These are phyloP conservation scores for Mycteria americana DNA, from an alignment of 2,797 vertebrate species.

Conservation along the genomic window DNA sequence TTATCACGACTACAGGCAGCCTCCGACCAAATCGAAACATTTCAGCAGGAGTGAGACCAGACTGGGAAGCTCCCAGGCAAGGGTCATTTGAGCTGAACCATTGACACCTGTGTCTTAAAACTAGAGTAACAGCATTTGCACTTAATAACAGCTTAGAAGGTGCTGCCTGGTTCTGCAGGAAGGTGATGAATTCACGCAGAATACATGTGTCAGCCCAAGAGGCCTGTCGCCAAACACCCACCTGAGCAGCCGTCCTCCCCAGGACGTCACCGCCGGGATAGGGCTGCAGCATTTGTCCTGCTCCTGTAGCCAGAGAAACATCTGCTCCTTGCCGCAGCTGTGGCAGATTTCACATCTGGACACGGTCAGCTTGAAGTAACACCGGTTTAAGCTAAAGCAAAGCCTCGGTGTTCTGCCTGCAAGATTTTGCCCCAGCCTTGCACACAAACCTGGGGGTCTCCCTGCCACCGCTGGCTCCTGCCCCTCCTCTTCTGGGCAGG, in stretches of 20 bases:
- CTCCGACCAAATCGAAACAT: not conserved
- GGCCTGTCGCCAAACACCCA: not conserved
- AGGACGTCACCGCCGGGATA: fast-evolving
- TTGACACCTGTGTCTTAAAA: not conserved
- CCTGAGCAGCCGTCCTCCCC: not conserved
- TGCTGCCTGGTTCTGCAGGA: not conserved
- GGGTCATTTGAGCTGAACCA: not conserved
- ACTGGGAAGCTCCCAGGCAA: not conserved
- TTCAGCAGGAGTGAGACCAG: not conserved
- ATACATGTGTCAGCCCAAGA: fast-evolving
- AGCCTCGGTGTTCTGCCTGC: not conserved
- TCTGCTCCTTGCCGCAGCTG: not conserved
- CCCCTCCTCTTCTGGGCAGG: not conserved
- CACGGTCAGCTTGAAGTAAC: not conserved
- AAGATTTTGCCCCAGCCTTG: not conserved
- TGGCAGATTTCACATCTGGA: not conserved
- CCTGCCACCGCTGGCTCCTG: not conserved
- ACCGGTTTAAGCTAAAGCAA: not conserved
- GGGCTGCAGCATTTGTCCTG: not conserved
- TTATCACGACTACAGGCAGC: not conserved
- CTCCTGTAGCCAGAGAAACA: too few species aligned
- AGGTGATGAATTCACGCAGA: too few species aligned
- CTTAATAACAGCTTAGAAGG: not conserved
- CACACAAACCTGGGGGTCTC: not conserved
- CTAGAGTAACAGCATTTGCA: not conserved